Percentiles rank a stretch among this genome's conserved stretches.
Conservation (phyloP, 2,113 vertebrate species). For the Gambusia holbrooki region DNA sequence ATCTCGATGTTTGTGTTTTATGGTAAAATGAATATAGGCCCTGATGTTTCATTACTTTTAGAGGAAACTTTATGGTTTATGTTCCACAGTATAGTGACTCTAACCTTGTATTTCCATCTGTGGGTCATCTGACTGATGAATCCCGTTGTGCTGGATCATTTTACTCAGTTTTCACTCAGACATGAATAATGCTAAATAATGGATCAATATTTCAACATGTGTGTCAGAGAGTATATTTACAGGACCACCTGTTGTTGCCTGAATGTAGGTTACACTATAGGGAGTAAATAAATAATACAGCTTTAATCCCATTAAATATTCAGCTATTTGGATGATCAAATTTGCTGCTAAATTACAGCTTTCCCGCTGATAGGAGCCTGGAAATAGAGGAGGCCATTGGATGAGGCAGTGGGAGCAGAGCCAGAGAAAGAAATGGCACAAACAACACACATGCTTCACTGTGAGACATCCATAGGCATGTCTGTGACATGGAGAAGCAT, state of each 20-base stretch:
- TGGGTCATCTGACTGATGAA: conserved; percentile 49
- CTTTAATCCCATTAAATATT: conserved; percentile 84
- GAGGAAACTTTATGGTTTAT: too few species aligned
- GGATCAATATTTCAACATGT: conserved; percentile 79
- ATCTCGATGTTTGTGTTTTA: too few species aligned
- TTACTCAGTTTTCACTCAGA: conserved; percentile 69
- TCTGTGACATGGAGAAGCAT: background rate
- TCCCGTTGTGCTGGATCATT: conserved; percentile 43
- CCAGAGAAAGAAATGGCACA: conserved; percentile 34
- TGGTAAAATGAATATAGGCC: too few species aligned
- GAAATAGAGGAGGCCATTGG: conserved; percentile 60
- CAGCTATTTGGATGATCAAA: conserved; percentile 82
- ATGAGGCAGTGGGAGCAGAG: conserved; percentile 32
- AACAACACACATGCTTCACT: too few species aligned
- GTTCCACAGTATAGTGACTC: too few species aligned
- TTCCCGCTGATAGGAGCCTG: conserved; percentile 65
- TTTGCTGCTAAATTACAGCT: conserved; percentile 79
- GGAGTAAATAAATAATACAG: conserved; percentile 80
- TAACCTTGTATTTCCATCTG: background rate
- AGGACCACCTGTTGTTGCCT: conserved; percentile 72
- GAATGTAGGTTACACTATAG: conserved; percentile 63
- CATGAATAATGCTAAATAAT: conserved; percentile 82
- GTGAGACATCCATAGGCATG: too few species aligned
- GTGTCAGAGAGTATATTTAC: conserved; percentile 67
- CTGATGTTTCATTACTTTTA: too few species aligned